Base-by-base conservation (phyloP, 2,797 vertebrate genomes). In the Denticeps clupeoides region DNA sequence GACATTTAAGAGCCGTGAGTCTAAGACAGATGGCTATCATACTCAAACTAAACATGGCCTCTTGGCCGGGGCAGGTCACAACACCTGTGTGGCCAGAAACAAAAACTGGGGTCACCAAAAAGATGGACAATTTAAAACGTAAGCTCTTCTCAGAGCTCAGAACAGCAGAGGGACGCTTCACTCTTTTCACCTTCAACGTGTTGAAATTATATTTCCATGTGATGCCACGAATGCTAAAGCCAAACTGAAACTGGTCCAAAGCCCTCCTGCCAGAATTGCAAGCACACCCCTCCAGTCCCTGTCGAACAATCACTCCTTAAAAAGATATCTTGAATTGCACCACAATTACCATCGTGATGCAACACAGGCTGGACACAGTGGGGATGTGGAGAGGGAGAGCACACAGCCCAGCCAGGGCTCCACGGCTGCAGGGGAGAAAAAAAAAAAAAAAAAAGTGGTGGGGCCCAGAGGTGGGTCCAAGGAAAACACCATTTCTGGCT, bases 401-500 rank as follows among this genome's bases (percentile, higher is more conserved):
- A 18, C 15, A 4, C 15, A 16, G 13, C 32, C 12, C 32, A 35
- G 32, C 7, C 7, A 35, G 13, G 35, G 32, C 15, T 35, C 32
- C 16, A 2, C 7, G 2, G 13, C 7, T 7, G 32, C 15, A 15
- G 27, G 33, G 33, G 37, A 33, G 15, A 10, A 49, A 37, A 37
- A 33, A 13, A 26, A 26, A 4, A 4, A 13, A 28, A 24, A 44
- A 29, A 19, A 18, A 13, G 10, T 15, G 32, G 3, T 15, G 32
- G 7, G 15, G 31, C n/a, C n/a, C n/a, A 32, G 60, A 61, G 54
- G 2, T n/a, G 2, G 15, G 49, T 77, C 80, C 78, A 81, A 83
- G 44, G 43, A 78, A 78, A 80, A 78, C 70, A 79, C 38, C 59
- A 63, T 56, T 64, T 71, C 57, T 59, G 60, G 70, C 59, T 57